Base-by-base conservation (phyloP, 1,140 invertebrate genomes). In the Akabosia matsudoensis region DNA sequence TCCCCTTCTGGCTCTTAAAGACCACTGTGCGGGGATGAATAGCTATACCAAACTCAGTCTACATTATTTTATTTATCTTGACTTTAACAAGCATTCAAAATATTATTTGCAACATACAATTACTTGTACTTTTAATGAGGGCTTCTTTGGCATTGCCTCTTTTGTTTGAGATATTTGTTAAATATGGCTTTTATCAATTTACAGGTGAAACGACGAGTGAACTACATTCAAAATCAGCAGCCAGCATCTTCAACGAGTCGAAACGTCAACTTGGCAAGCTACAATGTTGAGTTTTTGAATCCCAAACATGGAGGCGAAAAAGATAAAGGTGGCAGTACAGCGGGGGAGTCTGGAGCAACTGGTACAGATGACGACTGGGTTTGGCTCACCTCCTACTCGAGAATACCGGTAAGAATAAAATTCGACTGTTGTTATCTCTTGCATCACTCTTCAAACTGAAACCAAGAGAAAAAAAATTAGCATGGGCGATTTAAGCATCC, bases 311-410 rank as follows among this genome's bases (percentile, higher is more conserved):
- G 73, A 22, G 73, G 70, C n/a, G 64, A 78, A 24, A 70, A 74
- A 37, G 76, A 76, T 13, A 70, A 51, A 34, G 22, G 61, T 61
- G 64, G 37, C 18, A 34, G 67, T 3, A 22, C 14, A 70, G 67
- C 67, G 24, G 28, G 28, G 7, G 67, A 34, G 28, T 30, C 67
- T 16, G 67, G 33, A 13, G 33, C 16, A 34, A 73, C 34, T 73
- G 75, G 33, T 73, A 71, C 34, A 64, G 75, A 52, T 73, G 76
- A 77, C 31, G 79, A 79, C 37, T 77, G 76, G 76, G 79, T 92
- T 76, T 93, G 91, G 89, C 83, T 93, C 61, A 92, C 91, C 26
- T 90, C 90, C 78, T 92, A 92, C 81, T 92, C 91, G 18, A 87
- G 91, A 76, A 91, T 93, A 77, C 91, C 92, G 54, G 91, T 92